Conservation (phyloP, 2,888 invertebrate genomes). For the Phania funesta region DNA sequence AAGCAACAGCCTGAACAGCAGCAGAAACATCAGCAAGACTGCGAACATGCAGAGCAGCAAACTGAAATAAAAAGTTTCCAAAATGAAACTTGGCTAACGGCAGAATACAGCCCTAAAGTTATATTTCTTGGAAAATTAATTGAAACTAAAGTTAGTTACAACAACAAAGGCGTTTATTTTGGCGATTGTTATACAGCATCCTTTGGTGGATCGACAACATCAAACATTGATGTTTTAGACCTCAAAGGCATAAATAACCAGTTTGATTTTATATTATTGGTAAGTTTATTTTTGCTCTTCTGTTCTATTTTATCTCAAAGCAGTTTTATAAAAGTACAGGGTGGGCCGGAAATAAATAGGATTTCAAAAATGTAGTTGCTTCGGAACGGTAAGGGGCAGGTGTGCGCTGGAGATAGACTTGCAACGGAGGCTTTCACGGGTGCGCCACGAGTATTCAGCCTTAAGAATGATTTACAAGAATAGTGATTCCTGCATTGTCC, state of each 20-base stretch:
- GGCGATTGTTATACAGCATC: constrained; percentile 54
- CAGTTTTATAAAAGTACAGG: too few species aligned
- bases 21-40: constrained; percentile 7
- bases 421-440: too few species aligned
- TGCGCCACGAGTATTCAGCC: too few species aligned
- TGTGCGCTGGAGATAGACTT: too few species aligned
- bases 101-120: constrained; percentile 72
- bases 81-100: constrained; percentile 68
- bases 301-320: neutral
- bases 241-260: constrained; percentile 65
- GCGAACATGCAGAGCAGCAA: constrained; percentile 3
- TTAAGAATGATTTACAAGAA: too few species aligned
- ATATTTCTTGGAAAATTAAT: constrained; percentile 80
- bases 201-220: constrained; percentile 42
- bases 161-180: constrained; percentile 58
- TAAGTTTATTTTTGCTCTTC: constrained; percentile 42
- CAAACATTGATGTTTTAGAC: constrained; percentile 52
- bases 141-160: constrained; percentile 77
- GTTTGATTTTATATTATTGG: constrained; percentile 65
- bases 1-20: constrained; percentile 8
- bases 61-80: constrained; percentile 49
- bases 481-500: too few species aligned
- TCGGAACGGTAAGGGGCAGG: too few species aligned
- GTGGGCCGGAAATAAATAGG: too few species aligned
- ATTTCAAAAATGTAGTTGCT: too few species aligned